Evolutionary conservation across 2,888 invertebrate species (phyloP).

Genomic region (Phyllotreta cruciferae): DNA sequence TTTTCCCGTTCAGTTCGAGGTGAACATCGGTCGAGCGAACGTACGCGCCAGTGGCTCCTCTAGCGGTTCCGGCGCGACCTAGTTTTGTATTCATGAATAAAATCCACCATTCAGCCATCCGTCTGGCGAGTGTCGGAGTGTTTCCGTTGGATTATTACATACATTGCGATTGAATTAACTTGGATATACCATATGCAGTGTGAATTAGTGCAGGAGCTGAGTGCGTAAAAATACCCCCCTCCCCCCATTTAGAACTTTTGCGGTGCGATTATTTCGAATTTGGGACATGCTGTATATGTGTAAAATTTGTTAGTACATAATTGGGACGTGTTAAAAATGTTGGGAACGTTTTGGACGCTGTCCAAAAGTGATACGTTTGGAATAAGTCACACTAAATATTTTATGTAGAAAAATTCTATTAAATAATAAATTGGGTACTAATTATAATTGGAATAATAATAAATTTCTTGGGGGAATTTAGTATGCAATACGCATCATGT

Average conservation of each 20-base stretch:
- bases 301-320: slow-evolving; percentile 2
- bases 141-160: not conserved
- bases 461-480: not conserved
- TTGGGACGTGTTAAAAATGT: not conserved
- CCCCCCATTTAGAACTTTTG: too few species aligned
- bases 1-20: slow-evolving; percentile 26
- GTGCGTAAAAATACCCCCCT: not conserved
- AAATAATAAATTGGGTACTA: not conserved
- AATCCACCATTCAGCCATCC: not conserved
- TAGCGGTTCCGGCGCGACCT: slow-evolving; percentile 16
- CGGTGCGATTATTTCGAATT: slow-evolving; percentile 21
- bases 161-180: slow-evolving; percentile 1
- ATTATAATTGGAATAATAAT: not conserved
- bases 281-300: not conserved
- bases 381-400: too few species aligned
- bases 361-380: too few species aligned
- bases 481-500: not conserved
- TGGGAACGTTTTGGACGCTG: not conserved
- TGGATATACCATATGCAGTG: slow-evolving; percentile 18
- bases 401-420: not conserved
- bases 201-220: not conserved
- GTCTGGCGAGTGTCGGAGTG: not conserved
- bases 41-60: not conserved
- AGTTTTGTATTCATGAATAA: slow-evolving; percentile 11
- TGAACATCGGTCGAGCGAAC: slow-evolving; percentile 3